phyloP scores from a whole-genome alignment of 1,140 invertebrate species.

The Whitmania pigra region DNA sequence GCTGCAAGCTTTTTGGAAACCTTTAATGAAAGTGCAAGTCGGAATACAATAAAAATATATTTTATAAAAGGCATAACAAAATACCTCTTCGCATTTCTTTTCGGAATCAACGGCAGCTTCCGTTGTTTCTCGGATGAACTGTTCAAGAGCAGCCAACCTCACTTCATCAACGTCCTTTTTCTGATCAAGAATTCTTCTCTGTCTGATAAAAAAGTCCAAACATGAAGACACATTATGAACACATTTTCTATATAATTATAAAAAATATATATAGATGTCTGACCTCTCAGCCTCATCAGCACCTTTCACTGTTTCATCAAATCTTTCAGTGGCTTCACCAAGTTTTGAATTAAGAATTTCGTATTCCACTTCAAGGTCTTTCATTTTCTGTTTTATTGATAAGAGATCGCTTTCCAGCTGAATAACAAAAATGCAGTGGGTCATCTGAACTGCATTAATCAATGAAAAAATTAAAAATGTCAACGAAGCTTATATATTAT shows the following conservation, averaged over 20 bases:
- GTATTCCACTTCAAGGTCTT: not conserved
- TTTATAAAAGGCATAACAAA: not conserved
- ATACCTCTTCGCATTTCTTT: slow-evolving; percentile 18
- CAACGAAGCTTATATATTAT: not conserved
- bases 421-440: not conserved
- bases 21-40: not conserved
- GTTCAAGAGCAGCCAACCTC: slow-evolving; percentile 10
- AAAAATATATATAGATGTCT: not conserved
- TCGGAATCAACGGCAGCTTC: slow-evolving; percentile 17
- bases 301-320: slow-evolving; percentile 19
- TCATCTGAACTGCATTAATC: too few species aligned
- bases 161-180: slow-evolving; percentile 15
- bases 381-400: slow-evolving; percentile 9
- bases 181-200: slow-evolving; percentile 17
- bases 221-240: not conserved
- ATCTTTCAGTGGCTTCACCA: not conserved
- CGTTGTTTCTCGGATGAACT: slow-evolving; percentile 13
- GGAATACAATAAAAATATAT: not conserved
- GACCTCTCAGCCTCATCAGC: slow-evolving; percentile 18
- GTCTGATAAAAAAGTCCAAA: not conserved
- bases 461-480: not conserved
- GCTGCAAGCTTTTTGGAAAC: slow-evolving; percentile 3
- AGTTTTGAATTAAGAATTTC: not conserved
- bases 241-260: not conserved
- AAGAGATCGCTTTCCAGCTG: slow-evolving; percentile 4